Base-by-base conservation (phyloP, 2,113 vertebrate genomes). In the Etia nguti region DNA sequence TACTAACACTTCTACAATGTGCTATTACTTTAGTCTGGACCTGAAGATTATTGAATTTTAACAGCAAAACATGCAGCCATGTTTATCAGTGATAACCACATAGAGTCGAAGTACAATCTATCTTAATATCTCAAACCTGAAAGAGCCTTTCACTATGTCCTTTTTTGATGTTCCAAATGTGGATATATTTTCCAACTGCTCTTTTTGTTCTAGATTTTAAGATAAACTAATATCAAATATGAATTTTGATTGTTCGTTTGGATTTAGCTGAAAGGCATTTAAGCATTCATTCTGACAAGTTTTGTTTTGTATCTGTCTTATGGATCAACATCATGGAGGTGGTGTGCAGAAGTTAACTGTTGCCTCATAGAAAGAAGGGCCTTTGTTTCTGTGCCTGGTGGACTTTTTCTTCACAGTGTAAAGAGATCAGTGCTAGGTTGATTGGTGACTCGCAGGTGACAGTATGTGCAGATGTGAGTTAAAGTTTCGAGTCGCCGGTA, bases 211-310 rank as follows among this genome's bases (percentile, higher is more conserved):
- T 41, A 70, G 65, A 24, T 70, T 43, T 70, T 43, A 70, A 22
- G 36, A 41, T 70, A 6, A 22, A 43, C 20, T 43, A 15, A 70
- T 43, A n/a, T n/a, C 18, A 3, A 38, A 38, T 70, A 43, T 34
- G 1, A 43, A 24, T 1, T 70, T 70, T 2, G 3, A 46, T 43
- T 73, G 65, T 26, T 46, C 0, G 2, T 70, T 70, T 24, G 22
- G 65, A 10, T 43, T 26, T 26, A 43, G 31, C 6, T 15, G 12
- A 70, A 24, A 43, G 15, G 12, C 8, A 24, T 70, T 10, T 43
- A 70, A 70, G n/a, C n/a, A n/a, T 73, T 26, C 65, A 73, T 24
- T 73, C 12, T 68, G 62, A 68, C 36, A 70, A 22, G 7, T 41
- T 68, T 68, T 38, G 11, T 22, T 68, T 68, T 24, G 8, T 2